Conservation (phyloP, 2,113 vertebrate genomes). For the Alaudala cheleensis region DNA sequence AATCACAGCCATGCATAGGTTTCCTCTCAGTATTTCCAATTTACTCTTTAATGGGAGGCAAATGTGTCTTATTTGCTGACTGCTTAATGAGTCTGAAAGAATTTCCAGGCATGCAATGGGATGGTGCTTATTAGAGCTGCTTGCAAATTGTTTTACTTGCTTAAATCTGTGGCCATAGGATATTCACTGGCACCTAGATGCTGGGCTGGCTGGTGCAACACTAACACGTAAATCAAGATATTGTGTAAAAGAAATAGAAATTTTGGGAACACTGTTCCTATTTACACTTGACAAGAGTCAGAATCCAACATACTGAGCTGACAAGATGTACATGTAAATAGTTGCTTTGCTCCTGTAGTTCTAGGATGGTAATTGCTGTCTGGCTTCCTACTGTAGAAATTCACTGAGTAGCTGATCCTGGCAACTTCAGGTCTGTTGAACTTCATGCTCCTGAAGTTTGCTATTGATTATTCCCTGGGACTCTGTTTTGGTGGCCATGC, state of each 20-base stretch:
- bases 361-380: neutral
- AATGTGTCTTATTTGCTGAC: conserved; percentile 9
- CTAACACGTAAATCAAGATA: neutral
- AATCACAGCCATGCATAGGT: neutral
- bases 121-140: neutral
- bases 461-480: neutral
- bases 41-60: conserved; percentile 23
- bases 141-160: neutral
- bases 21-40: conserved; percentile 21
- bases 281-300: neutral
- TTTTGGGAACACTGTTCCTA: neutral
- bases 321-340: neutral
- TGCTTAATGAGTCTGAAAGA: conserved; percentile 11
- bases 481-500: neutral
- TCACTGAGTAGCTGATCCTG: neutral
- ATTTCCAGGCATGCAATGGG: neutral
- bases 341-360: neutral
- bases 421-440: neutral
- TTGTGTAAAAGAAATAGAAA: neutral
- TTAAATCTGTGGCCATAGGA: neutral
- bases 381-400: neutral
- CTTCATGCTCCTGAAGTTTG: neutral
- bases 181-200: neutral
- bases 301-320: neutral
- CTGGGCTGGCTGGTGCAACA: neutral